phyloP scores from a whole-genome alignment of 1,140 invertebrate species.

The Adelges cooleyi region DNA sequence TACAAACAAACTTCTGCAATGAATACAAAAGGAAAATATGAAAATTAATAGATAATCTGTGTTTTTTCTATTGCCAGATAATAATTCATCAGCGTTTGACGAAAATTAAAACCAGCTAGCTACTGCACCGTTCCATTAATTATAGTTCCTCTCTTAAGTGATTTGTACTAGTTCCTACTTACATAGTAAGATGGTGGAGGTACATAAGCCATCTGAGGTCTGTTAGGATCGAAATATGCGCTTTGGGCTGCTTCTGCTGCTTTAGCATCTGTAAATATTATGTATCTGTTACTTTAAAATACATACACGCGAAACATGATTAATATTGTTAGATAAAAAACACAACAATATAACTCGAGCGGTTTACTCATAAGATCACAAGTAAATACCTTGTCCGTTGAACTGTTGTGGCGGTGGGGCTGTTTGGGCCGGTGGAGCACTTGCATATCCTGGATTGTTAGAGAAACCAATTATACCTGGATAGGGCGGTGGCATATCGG shows the following conservation, averaged over 20 bases:
- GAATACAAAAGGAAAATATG: not conserved
- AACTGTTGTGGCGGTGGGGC: conserved; percentile 28
- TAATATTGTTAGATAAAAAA: too few species aligned
- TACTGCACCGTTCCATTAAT: not conserved
- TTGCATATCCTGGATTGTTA: conserved; percentile 36
- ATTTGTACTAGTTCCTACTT: too few species aligned
- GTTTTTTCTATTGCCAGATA: not conserved
- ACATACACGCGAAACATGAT: too few species aligned
- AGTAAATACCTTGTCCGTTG: conserved; percentile 20
- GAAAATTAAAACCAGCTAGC: too few species aligned
- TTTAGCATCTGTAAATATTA: conserved; percentile 45
- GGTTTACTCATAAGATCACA: too few species aligned
- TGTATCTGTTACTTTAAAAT: conserved; percentile 24
- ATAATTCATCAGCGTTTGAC: not conserved
- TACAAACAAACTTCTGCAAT: not conserved
- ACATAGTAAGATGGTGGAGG: conserved; percentile 74
- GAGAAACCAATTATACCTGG: conserved; percentile 58
- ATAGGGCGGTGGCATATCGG: conserved; percentile 87
- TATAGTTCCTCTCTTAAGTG: too few species aligned
- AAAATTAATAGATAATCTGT: not conserved
- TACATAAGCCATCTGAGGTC: conserved; percentile 70
- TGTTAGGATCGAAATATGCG: conserved; percentile 76
- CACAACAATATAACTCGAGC: not conserved
- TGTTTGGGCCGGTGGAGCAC: conserved; percentile 29
- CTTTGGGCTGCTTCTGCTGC: conserved; percentile 74